Percentiles rank a stretch among this genome's conserved stretches.
Conservation (phyloP, 1,140 invertebrate species). For the Oppia nitens region DNA sequence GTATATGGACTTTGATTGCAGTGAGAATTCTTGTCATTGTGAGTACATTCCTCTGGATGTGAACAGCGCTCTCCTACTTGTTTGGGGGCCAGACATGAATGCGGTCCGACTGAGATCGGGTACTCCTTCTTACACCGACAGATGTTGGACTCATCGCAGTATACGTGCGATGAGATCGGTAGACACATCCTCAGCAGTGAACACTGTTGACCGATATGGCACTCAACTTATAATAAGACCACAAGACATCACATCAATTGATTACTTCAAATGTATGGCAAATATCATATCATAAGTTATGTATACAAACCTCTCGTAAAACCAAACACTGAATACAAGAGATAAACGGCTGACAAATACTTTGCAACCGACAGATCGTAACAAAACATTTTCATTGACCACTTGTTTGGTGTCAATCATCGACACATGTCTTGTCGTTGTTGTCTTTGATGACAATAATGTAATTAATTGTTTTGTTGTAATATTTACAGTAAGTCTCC, state of each 20-base stretch:
- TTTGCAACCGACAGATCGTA: no score
- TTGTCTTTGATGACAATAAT: no score
- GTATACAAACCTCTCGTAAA: no score
- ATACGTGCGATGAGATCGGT: background rate
- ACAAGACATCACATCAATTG: background rate
- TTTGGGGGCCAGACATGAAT: background rate
- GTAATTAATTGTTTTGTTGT: no score
- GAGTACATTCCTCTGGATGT: constrained; percentile 7
- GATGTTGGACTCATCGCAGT: constrained; percentile 4
- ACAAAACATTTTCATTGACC: no score
- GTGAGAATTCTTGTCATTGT: background rate
- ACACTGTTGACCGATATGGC: constrained; percentile 3
- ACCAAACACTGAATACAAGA: no score
- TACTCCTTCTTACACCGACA: constrained; percentile 4
- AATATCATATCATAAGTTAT: no score
- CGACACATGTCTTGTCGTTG: no score
- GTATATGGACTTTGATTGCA: background rate
- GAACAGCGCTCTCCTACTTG: background rate
- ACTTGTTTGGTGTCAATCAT: no score
- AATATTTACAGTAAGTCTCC: no score
- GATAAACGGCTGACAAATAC: no score
- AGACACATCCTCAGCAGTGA: background rate
- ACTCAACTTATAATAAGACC: background rate
- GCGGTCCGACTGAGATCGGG: background rate
- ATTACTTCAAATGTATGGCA: no score